Conservation (phyloP, 2,797 vertebrate species). For the Sternotherus odoratus region DNA sequence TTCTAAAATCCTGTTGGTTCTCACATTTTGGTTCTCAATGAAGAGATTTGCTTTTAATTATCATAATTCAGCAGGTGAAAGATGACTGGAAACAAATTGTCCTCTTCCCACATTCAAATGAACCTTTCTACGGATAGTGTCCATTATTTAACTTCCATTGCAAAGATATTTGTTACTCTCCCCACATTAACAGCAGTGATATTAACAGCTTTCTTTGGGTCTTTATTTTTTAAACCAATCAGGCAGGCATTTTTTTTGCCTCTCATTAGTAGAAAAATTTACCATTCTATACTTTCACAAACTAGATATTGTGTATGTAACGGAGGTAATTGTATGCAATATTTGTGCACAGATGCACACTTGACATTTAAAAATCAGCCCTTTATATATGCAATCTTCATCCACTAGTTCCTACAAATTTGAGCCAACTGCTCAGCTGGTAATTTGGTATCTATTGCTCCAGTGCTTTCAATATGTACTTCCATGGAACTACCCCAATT, state of each 20-base stretch:
- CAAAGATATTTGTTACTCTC: slow-evolving; percentile 2
- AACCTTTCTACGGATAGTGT: not conserved
- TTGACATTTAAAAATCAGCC: not conserved
- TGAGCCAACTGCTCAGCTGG: not conserved
- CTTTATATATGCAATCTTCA: not conserved
- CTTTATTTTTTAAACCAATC: not conserved
- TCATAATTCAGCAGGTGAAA: not conserved
- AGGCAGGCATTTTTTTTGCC: not conserved
- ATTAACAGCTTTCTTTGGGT: not conserved
- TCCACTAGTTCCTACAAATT: not conserved
- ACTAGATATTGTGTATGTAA: not conserved
- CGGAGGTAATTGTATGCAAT: not conserved
- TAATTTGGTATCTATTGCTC: not conserved
- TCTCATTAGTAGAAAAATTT: not conserved
- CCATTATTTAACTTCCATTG: slow-evolving; percentile 1
- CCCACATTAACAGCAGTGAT: not conserved
- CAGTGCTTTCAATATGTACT: not conserved
- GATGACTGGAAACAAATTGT: not conserved
- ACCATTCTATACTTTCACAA: not conserved
- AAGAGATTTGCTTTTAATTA: not conserved
- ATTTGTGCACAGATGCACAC: not conserved
- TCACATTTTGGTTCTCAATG: not conserved
- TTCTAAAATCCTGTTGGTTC: not conserved
- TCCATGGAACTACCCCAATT: not conserved
- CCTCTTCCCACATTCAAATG: not conserved